A percentile compares a stretch with the other conserved stretches of the same genome.
phyloP scores from a whole-genome alignment of 1,140 invertebrate genomes.

The Aphis craccivora region DNA sequence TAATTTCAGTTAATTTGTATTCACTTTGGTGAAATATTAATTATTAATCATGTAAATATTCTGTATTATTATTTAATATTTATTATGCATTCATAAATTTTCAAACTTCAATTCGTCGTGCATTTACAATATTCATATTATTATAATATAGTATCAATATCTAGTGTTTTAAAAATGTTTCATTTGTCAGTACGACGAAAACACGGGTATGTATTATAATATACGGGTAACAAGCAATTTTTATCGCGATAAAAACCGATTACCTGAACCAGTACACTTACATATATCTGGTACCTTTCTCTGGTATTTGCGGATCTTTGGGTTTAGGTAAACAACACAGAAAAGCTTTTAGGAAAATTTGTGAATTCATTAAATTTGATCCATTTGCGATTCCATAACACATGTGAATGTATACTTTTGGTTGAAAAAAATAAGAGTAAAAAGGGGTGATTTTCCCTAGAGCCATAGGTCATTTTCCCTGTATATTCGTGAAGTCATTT shows the following conservation, averaged over 20 bases:
- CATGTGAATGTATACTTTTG: background rate
- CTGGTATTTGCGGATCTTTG: background rate
- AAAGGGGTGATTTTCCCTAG: background rate
- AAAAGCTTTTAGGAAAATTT: conserved; percentile 40
- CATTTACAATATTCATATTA: background rate
- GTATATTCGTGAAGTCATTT: background rate
- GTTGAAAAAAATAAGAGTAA: background rate
- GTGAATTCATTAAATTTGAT: conserved; percentile 8
- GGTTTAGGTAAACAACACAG: conserved; percentile 25
- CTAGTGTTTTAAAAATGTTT: background rate
- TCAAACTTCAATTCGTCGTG: background rate
- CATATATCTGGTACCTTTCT: background rate
- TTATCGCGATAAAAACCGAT: conserved; percentile 28
- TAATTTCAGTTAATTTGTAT: background rate
- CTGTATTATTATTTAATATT: background rate
- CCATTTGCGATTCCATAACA: background rate
- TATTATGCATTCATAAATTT: background rate
- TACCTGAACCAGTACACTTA: background rate
- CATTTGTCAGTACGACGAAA: background rate
- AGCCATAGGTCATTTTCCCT: background rate
- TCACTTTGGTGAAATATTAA: background rate
- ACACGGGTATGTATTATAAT: background rate
- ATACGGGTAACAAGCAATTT: background rate
- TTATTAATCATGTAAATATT: background rate
- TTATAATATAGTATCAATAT: background rate